Conservation (phyloP, 30 jellyfish, hydroid and myxozoan species). For the Aurelia sp. region DNA sequence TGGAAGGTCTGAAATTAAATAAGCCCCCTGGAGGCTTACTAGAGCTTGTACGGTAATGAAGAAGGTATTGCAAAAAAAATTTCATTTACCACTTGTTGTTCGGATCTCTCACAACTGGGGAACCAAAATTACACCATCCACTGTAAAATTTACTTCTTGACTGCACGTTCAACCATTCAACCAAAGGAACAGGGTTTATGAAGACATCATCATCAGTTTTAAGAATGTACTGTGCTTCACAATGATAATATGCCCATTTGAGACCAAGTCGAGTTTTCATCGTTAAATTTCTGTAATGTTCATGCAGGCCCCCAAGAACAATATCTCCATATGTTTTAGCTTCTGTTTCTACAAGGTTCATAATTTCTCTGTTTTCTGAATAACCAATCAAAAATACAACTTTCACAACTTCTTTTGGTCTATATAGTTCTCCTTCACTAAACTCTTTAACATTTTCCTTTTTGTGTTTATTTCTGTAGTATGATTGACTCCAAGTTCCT, state of each 20-base stretch:
- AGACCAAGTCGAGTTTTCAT: constrained; percentile 89
- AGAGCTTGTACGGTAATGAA: too few species aligned
- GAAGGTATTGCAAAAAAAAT: not conserved
- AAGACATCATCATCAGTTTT: constrained; percentile 98
- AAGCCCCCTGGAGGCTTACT: too few species aligned
- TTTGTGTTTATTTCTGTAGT: constrained; percentile 18
- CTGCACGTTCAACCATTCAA: constrained; percentile 75
- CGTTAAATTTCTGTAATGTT: constrained; percentile 76
- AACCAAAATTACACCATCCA: constrained; percentile 90
- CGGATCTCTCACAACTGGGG: constrained; percentile 90
- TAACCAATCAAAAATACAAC: constrained; percentile 81
- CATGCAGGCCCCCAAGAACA: constrained; percentile 84
- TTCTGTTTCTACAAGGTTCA: constrained; percentile 54
- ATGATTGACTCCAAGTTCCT: constrained; percentile 78
- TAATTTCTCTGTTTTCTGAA: constrained; percentile 25
- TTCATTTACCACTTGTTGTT: constrained; percentile 80
- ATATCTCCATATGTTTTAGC: constrained; percentile 72
- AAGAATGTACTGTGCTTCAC: constrained; percentile 70
- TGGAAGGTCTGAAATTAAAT: too few species aligned
- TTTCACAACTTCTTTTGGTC: constrained; percentile 49
- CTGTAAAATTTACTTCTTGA: constrained; percentile 66
- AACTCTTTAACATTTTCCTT: constrained; percentile 2
- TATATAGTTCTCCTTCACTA: constrained; percentile 2
- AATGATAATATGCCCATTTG: constrained; percentile 85
- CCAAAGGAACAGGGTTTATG: constrained; percentile 68